phyloP scores from a whole-genome alignment of 1,140 invertebrate genomes.

The Trichoplusia ni region DNA sequence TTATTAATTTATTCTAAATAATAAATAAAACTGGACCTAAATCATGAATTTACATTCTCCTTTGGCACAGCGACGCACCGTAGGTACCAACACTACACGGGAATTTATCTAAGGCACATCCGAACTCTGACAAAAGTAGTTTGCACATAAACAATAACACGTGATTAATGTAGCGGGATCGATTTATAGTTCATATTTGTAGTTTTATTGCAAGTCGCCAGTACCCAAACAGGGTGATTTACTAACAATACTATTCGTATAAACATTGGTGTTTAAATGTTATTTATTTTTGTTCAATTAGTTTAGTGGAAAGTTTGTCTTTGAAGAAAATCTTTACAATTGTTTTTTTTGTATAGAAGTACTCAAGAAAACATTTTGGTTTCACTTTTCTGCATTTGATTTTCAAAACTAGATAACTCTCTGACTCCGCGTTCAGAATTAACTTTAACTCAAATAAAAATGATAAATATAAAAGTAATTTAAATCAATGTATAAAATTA shows the following conservation, averaged over 20 bases:
- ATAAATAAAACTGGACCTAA: background rate
- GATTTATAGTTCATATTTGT: slow-evolving; percentile 67
- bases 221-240: background rate
- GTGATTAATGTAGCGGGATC: slow-evolving; percentile 62
- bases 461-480: too few relatives aligned
- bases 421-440: too few relatives aligned
- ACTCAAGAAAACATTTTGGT: too few relatives aligned
- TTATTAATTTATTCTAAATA: background rate
- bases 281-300: background rate
- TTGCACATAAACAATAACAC: slow-evolving; percentile 60
- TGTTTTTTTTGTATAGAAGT: too few relatives aligned
- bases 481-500: too few relatives aligned
- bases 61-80: background rate
- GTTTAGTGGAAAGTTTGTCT: background rate
- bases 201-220: slow-evolving; percentile 47
- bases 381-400: too few relatives aligned
- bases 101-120: slow-evolving; percentile 21
- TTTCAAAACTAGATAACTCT: too few relatives aligned
- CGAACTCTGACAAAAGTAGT: slow-evolving; percentile 41
- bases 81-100: too few relatives aligned
- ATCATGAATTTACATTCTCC: background rate
- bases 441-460: too few relatives aligned
- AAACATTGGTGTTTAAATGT: background rate
- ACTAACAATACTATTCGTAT: background rate
- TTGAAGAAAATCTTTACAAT: too few relatives aligned